A percentile compares a stretch with the other conserved stretches of the same genome.
phyloP scores from a whole-genome alignment of 1,140 invertebrate species.

The Drosophila seguyi region DNA sequence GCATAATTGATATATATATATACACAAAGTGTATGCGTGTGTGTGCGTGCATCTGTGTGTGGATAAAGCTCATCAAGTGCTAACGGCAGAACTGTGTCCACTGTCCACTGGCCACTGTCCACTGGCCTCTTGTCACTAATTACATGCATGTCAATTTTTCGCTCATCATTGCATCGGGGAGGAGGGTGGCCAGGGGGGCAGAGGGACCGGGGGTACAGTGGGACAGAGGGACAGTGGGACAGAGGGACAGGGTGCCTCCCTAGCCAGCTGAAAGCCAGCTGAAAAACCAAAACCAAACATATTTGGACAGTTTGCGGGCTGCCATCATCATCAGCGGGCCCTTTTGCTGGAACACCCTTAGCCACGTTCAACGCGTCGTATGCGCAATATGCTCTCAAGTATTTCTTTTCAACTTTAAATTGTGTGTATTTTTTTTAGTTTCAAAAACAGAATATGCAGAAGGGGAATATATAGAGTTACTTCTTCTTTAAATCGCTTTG shows the following conservation, averaged over 20 bases:
- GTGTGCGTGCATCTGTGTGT: slow-evolving; percentile 10
- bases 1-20: slow-evolving; percentile 73
- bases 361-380: slow-evolving; percentile 32
- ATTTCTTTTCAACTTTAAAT: slow-evolving; percentile 16
- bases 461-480: background rate
- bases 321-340: slow-evolving; percentile 17
- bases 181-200: background rate
- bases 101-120: slow-evolving; percentile 21
- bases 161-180: slow-evolving; percentile 69
- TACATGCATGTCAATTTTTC: slow-evolving; percentile 82
- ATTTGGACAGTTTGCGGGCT: slow-evolving; percentile 76
- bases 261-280: slow-evolving; percentile 14
- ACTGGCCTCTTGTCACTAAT: slow-evolving; percentile 74
- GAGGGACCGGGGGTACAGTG: too few relatives aligned
- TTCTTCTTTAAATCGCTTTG: too few relatives aligned
- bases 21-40: background rate
- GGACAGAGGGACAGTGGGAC: background rate
- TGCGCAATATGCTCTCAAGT: slow-evolving; percentile 25
- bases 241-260: background rate
- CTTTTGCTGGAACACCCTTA: slow-evolving; percentile 14
- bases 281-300: slow-evolving; percentile 81
- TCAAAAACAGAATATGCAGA: background rate
- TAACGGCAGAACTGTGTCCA: slow-evolving; percentile 25
- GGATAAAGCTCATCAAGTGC: slow-evolving; percentile 56
- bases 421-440: background rate